A percentile compares a stretch with the other conserved stretches of the same genome.
phyloP scores from a whole-genome alignment of 2,888 invertebrate genomes.

The Laothoe populi region DNA sequence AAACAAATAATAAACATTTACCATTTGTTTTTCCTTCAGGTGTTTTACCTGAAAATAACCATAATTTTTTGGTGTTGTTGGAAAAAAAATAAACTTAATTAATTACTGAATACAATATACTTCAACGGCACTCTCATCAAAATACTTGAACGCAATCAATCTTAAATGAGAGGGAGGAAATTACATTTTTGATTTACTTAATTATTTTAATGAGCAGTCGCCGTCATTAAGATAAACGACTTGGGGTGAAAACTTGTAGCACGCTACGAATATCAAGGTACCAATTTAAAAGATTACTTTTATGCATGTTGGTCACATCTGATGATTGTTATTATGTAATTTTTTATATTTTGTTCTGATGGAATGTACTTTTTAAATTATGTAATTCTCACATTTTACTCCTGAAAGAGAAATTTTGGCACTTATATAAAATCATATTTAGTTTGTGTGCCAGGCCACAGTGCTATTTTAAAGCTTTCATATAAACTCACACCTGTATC shows the following conservation, averaged over 20 bases:
- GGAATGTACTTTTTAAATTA: no score
- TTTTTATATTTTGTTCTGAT: no score
- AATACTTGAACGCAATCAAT: constrained; percentile 32
- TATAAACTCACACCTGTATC: no score
- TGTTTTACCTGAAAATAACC: background rate
- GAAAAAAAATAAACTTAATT: background rate
- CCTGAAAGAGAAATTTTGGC: no score
- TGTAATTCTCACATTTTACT: no score
- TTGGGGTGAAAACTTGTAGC: constrained; percentile 31
- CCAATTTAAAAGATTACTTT: background rate
- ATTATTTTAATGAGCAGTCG: constrained; percentile 44
- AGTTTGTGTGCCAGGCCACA: no score
- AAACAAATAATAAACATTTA: no score
- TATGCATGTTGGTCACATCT: background rate
- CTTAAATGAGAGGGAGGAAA: constrained; percentile 30
- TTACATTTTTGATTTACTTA: constrained; percentile 31
- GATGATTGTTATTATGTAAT: background rate
- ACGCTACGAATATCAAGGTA: constrained; percentile 32
- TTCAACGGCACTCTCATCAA: constrained; percentile 23
- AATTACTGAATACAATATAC: background rate
- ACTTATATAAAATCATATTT: no score
- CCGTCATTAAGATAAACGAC: constrained; percentile 36
- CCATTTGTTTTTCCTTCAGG: no score
- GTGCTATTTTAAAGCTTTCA: no score
- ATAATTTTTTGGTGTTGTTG: background rate